Conservation (phyloP, 1,140 invertebrate genomes). For the Pantala flavescens region DNA sequence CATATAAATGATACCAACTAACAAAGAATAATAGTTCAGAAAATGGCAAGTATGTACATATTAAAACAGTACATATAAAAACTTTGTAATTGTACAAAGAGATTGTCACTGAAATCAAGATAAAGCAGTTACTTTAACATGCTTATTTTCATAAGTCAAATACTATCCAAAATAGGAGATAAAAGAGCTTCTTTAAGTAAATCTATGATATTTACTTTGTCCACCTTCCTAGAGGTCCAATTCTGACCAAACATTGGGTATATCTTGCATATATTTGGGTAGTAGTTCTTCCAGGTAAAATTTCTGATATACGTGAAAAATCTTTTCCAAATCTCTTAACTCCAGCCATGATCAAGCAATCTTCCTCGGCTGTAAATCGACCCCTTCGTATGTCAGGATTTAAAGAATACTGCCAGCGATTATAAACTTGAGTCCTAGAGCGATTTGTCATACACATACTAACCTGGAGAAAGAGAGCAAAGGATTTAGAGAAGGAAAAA, state of each 20-base stretch:
- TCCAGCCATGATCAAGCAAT: slow-evolving; percentile 45
- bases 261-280: slow-evolving; percentile 43
- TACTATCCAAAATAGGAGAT: too few species aligned
- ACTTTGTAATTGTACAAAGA: too few species aligned
- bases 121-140: too few species aligned
- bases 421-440: slow-evolving; percentile 51
- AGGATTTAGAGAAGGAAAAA: too few species aligned
- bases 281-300: slow-evolving; percentile 38
- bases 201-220: slow-evolving; percentile 16
- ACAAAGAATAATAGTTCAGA: too few species aligned
- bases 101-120: too few species aligned
- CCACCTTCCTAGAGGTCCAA: background rate
- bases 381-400: slow-evolving; percentile 40
- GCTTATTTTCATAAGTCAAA: too few species aligned
- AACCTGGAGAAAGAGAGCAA: slow-evolving; percentile 29
- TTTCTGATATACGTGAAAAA: slow-evolving; percentile 38
- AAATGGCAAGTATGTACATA: too few species aligned
- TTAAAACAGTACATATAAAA: too few species aligned
- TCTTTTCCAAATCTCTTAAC: slow-evolving; percentile 47
- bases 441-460: slow-evolving; percentile 44
- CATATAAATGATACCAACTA: too few species aligned
- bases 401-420: slow-evolving; percentile 38
- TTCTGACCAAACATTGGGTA: slow-evolving; percentile 6
- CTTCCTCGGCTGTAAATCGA: slow-evolving; percentile 48
- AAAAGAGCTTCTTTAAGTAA: too few species aligned